Conservation (phyloP, 2,797 vertebrate genomes). For the Caiman crocodilus region DNA sequence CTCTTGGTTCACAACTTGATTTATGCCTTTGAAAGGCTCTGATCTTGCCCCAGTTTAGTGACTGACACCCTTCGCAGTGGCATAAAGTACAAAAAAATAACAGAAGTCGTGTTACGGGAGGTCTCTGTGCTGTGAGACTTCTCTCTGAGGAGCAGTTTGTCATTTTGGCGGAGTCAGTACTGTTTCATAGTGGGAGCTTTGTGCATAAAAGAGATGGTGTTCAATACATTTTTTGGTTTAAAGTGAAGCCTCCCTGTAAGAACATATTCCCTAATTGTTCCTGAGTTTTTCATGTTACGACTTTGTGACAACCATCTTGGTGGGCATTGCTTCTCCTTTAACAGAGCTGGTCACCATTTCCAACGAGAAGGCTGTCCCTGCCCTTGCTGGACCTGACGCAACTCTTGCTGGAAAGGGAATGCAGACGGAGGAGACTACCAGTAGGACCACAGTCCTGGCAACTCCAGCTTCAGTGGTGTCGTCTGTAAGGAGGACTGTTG, state of each 20-base stretch:
- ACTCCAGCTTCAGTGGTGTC: slow-evolving; percentile 49
- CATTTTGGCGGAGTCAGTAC: not conserved
- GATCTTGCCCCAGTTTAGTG: not conserved
- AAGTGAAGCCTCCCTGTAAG: not conserved
- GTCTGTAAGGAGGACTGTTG: slow-evolving; percentile 62
- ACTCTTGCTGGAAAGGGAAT: slow-evolving; percentile 20
- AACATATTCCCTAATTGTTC: not conserved
- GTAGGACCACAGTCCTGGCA: slow-evolving; percentile 6
- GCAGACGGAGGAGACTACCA: slow-evolving; percentile 47
- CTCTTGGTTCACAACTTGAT: not conserved
- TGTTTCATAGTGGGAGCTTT: not conserved
- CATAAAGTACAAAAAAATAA: not conserved
- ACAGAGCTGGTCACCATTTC: not conserved
- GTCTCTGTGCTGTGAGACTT: not conserved
- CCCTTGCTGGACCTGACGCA: slow-evolving; percentile 21
- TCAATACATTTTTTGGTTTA: not conserved
- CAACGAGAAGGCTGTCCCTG: slow-evolving; percentile 40
- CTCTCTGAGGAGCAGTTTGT: not conserved
- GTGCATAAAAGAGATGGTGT: not conserved
- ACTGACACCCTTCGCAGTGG: not conserved
- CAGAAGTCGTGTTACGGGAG: not conserved
- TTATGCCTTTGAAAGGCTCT: not conserved
- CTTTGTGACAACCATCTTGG: not conserved
- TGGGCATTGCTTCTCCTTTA: not conserved
- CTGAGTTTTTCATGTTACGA: rapidly evolving